Conservation (phyloP, 2,113 vertebrate genomes). For the Haemorhous mexicanus region DNA sequence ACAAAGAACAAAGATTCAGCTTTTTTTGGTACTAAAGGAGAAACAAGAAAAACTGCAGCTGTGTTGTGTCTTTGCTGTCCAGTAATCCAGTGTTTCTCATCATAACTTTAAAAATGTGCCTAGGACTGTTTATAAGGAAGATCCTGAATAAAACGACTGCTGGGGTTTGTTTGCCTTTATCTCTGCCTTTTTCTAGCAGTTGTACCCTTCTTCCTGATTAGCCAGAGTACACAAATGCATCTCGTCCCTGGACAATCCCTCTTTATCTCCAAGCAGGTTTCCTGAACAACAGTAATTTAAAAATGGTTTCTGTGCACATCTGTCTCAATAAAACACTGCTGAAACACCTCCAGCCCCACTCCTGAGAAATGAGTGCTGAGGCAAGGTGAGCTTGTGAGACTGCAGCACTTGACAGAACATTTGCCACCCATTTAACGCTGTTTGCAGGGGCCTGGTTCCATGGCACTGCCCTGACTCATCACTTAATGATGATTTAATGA, state of each 20-base stretch:
- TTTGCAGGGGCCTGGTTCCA: neutral
- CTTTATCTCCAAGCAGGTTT: neutral
- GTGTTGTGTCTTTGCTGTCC: neutral
- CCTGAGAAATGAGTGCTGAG: neutral
- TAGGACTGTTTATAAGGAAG: neutral
- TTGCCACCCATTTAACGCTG: rapidly evolving
- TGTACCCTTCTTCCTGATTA: neutral
- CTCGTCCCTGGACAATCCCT: neutral
- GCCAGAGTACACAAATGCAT: neutral
- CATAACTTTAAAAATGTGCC: neutral
- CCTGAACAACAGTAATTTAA: neutral
- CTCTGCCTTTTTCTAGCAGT: neutral
- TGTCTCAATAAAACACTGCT: neutral
- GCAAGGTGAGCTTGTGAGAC: neutral
- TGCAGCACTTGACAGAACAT: neutral
- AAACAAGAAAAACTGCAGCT: neutral
- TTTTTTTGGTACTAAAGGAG: neutral
- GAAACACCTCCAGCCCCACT: neutral
- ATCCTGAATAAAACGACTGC: neutral
- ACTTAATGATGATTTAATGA: neutral
- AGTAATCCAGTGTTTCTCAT: neutral
- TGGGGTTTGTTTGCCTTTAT: neutral
- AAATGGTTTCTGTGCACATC: neutral
- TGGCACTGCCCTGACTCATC: neutral
- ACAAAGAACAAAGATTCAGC: neutral